Percentiles rank a stretch among this genome's conserved stretches.
These are phyloP conservation scores for Poecile atricapillus DNA, from an alignment of 2,113 vertebrate species.

Conservation along the genomic window DNA sequence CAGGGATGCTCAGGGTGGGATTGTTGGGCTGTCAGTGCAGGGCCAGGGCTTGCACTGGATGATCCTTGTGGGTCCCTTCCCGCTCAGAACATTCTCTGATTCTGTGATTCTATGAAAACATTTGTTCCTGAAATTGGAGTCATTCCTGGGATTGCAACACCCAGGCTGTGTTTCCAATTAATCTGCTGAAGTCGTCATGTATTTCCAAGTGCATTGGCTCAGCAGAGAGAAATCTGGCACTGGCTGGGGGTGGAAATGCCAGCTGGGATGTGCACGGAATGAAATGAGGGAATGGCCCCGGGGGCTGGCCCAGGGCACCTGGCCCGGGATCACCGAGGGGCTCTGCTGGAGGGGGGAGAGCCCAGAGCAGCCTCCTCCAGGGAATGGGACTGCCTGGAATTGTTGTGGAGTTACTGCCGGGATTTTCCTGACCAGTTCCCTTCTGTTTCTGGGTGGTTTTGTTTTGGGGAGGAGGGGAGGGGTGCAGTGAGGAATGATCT, in stretches of 20 bases:
- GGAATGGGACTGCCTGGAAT: not conserved
- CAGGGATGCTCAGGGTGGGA: not conserved
- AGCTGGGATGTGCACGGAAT: not conserved
- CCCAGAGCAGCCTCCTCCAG: not conserved
- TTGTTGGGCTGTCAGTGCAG: not conserved
- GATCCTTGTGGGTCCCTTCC: not conserved
- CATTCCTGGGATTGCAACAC: constrained; percentile 67
- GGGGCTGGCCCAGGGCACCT: not conserved
- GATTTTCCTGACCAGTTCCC: not conserved
- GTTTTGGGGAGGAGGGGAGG: not conserved
- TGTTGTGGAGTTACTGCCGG: not conserved
- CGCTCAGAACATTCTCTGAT: not conserved
- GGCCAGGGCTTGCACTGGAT: not conserved
- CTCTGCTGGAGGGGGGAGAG: not conserved
- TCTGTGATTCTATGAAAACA: constrained; percentile 43
- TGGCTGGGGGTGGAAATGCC: not conserved
- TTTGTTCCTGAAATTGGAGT: constrained; percentile 65
- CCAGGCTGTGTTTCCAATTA: constrained; percentile 69
- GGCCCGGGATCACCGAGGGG: not conserved
- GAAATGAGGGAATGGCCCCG: not conserved
- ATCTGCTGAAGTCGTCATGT: constrained; percentile 34
- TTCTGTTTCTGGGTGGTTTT: constrained; percentile 2
- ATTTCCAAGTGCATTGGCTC: constrained; percentile 24
- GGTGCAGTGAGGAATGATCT: not conserved
- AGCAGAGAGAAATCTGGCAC: constrained; percentile 18